Conservation (phyloP, 2,113 vertebrate species). For the Pimephales promelas region DNA sequence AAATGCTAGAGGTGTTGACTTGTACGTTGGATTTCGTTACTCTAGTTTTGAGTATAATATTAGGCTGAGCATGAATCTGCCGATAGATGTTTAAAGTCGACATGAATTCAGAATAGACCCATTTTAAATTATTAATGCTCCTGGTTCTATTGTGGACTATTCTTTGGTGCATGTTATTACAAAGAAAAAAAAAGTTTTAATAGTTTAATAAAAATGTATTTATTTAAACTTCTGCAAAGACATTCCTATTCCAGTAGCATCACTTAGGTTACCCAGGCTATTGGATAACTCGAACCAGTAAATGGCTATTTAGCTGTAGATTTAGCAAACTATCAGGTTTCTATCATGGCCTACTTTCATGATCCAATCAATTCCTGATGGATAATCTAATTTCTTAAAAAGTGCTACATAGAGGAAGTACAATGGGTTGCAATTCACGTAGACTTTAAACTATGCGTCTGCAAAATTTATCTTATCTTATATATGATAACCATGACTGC, state of each 20-base stretch:
- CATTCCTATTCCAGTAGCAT: background rate
- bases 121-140: background rate
- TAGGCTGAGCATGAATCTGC: background rate
- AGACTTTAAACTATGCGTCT: background rate
- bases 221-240: background rate
- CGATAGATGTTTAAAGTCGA: background rate
- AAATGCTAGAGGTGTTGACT: background rate
- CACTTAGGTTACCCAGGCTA: background rate
- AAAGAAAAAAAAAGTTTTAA: too few species aligned
- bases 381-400: background rate
- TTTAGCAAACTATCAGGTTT: background rate
- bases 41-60: background rate
- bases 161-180: too few species aligned
- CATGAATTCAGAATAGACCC: background rate
- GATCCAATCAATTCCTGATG: background rate
- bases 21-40: background rate
- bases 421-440: background rate
- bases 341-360: background rate
- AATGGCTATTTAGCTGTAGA: background rate
- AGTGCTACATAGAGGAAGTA: background rate
- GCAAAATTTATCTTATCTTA: background rate
- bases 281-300: background rate
- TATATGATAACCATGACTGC: conserved; percentile 4
- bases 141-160: background rate
- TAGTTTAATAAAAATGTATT: background rate